These are phyloP conservation scores for Lycocerus yunnanus DNA, from an alignment of 2,888 invertebrate species.

Conservation along the genomic window DNA sequence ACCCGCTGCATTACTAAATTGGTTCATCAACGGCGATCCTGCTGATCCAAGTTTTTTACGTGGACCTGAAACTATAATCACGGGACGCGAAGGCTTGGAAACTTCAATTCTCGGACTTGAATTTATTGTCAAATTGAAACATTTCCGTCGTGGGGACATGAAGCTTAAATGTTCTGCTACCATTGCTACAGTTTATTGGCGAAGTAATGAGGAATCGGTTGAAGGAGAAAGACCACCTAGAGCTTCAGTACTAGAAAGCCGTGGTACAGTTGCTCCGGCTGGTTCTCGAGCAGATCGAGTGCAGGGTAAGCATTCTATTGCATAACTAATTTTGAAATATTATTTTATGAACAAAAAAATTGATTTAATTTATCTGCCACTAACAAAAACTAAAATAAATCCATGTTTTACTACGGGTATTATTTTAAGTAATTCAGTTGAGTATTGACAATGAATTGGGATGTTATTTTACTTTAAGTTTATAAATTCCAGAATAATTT, in stretches of 20 bases:
- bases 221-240: slow-evolving; percentile 76
- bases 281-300: slow-evolving; percentile 76
- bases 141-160: slow-evolving; percentile 83
- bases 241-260: slow-evolving; percentile 76
- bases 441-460: too few relatives aligned
- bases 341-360: background rate
- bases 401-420: too few relatives aligned
- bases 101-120: slow-evolving; percentile 78
- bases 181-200: slow-evolving; percentile 84
- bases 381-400: background rate
- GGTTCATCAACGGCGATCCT: slow-evolving; percentile 87
- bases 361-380: background rate
- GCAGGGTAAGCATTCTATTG: slow-evolving; percentile 61
- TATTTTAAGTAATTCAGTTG: background rate
- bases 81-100: slow-evolving; percentile 71
- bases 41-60: slow-evolving; percentile 56
- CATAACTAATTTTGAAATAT: background rate
- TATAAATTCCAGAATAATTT: too few relatives aligned
- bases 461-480: too few relatives aligned
- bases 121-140: slow-evolving; percentile 78
- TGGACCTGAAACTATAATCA: slow-evolving; percentile 60
- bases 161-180: slow-evolving; percentile 89
- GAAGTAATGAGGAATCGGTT: slow-evolving; percentile 86
- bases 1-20: slow-evolving; percentile 80
- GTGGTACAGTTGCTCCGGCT: slow-evolving; percentile 66